These are phyloP conservation scores for Teleiodes luculella DNA, from an alignment of 2,888 invertebrate species.

Conservation along the genomic window DNA sequence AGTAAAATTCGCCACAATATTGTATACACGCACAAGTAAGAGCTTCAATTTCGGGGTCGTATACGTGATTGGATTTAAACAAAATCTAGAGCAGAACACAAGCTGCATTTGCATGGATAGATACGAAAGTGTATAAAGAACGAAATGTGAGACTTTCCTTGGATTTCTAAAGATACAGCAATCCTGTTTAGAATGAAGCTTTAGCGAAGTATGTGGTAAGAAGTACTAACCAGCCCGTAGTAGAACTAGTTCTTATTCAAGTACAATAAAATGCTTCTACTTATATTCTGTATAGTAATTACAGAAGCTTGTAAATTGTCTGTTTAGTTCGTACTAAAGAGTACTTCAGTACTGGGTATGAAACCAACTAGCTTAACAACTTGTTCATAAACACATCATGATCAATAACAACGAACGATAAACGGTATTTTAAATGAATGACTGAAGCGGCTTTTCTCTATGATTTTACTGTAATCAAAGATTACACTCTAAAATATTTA, in stretches of 20 bases:
- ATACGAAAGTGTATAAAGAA: conserved; percentile 38
- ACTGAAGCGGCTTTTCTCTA: no score
- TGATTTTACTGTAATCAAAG: no score
- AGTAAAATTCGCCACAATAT: conserved; percentile 40
- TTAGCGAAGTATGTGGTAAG: conserved; percentile 43
- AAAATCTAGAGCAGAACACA: conserved; percentile 38
- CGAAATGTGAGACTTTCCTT: conserved; percentile 36
- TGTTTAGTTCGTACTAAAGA: no score
- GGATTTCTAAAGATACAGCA: conserved; percentile 26
- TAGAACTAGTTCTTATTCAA: conserved; percentile 33
- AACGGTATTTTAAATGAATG: no score
- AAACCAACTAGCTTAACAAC: no score
- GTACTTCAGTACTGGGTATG: no score
- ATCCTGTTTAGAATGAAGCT: conserved; percentile 1
- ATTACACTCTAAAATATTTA: no score
- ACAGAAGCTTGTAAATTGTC: conserved; percentile 39
- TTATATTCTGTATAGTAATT: conserved; percentile 31
- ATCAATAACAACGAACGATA: no score
- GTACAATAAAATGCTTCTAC: conserved; percentile 17
- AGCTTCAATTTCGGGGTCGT: conserved; percentile 44
- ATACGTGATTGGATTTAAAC: conserved; percentile 57
- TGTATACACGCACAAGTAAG: conserved; percentile 33
- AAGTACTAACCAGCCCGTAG: conserved; percentile 34
- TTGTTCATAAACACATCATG: no score
- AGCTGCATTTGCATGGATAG: conserved; percentile 41